Percentiles rank a stretch among this genome's conserved stretches.
Evolutionary conservation across 64 coral and sea anemone genomes (phyloP).

Genomic region (Porites lutea): DNA sequence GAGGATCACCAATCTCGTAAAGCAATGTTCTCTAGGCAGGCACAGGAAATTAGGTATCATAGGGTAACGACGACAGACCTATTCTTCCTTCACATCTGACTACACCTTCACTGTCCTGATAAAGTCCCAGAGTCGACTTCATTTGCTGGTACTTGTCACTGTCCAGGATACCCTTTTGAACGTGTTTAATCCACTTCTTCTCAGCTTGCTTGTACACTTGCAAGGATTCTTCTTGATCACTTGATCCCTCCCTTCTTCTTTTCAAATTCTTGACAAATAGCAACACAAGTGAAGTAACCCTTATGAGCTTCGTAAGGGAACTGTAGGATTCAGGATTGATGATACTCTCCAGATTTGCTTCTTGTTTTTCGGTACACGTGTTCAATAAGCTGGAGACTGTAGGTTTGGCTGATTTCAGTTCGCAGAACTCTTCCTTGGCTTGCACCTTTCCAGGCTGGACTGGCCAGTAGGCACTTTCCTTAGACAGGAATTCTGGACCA

Average conservation of each 20-base stretch:
- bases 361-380: neutral
- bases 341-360: neutral
- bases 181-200: conserved; percentile 52
- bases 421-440: neutral
- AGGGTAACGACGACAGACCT: neutral
- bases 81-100: conserved; percentile 40
- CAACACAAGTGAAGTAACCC: conserved; percentile 59
- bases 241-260: neutral
- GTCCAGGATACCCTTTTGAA: conserved; percentile 18
- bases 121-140: conserved; percentile 49
- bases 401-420: neutral
- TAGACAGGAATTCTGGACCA: neutral
- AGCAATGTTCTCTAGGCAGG: conserved; percentile 55
- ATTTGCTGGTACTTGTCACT: conserved; percentile 26
- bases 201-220: conserved; percentile 34
- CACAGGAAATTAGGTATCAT: conserved; percentile 26
- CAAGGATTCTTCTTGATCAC: neutral
- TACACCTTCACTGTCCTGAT: conserved; percentile 47
- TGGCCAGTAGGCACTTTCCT: neutral
- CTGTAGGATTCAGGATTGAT: conserved; percentile 44
- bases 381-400: neutral
- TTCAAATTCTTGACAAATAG: conserved; percentile 35
- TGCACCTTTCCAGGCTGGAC: neutral
- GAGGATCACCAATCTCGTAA: conserved; percentile 40
- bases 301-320: conserved; percentile 37